Evolutionary conservation across 2,888 invertebrate genomes (phyloP).

Genomic region (Anthophora plumipes): DNA sequence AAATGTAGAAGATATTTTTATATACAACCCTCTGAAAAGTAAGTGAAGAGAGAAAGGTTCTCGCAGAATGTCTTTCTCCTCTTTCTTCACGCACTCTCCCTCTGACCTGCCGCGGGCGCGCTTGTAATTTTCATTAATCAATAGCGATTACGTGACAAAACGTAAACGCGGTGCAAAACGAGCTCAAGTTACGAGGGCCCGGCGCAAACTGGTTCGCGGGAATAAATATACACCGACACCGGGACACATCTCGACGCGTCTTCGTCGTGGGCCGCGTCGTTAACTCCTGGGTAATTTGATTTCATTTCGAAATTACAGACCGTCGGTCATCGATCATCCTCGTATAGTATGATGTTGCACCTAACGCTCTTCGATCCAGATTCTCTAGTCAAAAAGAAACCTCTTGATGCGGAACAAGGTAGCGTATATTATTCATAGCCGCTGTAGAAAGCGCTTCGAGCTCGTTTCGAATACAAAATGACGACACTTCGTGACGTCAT

Average conservation of each 20-base stretch:
- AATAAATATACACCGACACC: slow-evolving; percentile 37
- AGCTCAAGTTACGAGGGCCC: slow-evolving; percentile 53
- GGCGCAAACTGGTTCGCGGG: slow-evolving; percentile 58
- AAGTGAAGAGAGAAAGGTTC: too few relatives aligned
- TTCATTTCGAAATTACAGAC: slow-evolving; percentile 41
- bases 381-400: not conserved
- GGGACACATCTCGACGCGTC: slow-evolving; percentile 28
- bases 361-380: slow-evolving; percentile 4
- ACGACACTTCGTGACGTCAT: too few relatives aligned
- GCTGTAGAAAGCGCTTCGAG: too few relatives aligned
- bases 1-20: too few relatives aligned
- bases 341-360: not conserved
- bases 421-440: not conserved
- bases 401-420: not conserved
- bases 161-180: slow-evolving; percentile 43
- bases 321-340: slow-evolving; percentile 29
- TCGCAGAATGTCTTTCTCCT: not conserved
- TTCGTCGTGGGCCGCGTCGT: slow-evolving; percentile 45
- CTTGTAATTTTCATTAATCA: slow-evolving; percentile 60
- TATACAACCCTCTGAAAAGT: too few relatives aligned
- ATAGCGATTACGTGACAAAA: slow-evolving; percentile 63
- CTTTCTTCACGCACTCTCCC: not conserved
- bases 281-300: slow-evolving; percentile 35
- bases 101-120: slow-evolving; percentile 3
- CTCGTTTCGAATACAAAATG: too few relatives aligned